Percentiles rank a stretch among this genome's conserved stretches.
phyloP scores from a whole-genome alignment of 1,140 invertebrate species.

The Lasioglossum albipes region DNA sequence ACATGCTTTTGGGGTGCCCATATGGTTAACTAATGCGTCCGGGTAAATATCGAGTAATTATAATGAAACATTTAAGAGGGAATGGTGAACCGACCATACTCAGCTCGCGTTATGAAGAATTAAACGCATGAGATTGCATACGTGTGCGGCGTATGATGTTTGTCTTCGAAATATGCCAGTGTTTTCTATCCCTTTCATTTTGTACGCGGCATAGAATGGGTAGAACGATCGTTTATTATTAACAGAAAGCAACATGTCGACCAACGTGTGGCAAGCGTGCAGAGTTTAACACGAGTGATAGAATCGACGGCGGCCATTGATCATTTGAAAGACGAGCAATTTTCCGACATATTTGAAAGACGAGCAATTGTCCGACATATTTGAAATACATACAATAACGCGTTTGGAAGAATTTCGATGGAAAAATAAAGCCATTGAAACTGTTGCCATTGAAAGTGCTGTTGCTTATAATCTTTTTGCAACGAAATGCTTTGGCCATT shows the following conservation, averaged over 20 bases:
- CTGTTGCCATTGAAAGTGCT: not conserved
- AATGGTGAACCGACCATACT: not conserved
- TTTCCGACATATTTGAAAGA: not conserved
- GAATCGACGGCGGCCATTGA: not conserved
- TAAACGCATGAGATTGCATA: conserved; percentile 28
- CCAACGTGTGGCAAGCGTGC: too few species aligned
- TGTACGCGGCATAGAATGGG: not conserved
- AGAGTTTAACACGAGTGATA: not conserved
- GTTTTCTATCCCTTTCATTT: conserved; percentile 18
- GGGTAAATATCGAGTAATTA: conserved; percentile 32
- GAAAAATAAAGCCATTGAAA: not conserved
- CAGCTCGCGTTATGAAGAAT: conserved; percentile 7
- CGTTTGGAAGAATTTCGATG: not conserved
- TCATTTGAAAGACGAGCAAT: too few species aligned
- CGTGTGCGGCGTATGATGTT: conserved; percentile 1
- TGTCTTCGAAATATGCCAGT: conserved; percentile 14
- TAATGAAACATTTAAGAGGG: conserved; percentile 34
- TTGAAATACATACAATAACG: not conserved
- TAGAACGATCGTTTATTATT: not conserved
- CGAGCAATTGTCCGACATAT: not conserved
- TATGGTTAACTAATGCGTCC: not conserved
- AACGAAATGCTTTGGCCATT: not conserved
- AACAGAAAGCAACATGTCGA: not conserved
- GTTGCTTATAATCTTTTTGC: conserved; percentile 8
- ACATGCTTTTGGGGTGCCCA: too few species aligned